Base-by-base conservation (phyloP, 1,140 invertebrate genomes). In the Drosophila sechellia region DNA sequence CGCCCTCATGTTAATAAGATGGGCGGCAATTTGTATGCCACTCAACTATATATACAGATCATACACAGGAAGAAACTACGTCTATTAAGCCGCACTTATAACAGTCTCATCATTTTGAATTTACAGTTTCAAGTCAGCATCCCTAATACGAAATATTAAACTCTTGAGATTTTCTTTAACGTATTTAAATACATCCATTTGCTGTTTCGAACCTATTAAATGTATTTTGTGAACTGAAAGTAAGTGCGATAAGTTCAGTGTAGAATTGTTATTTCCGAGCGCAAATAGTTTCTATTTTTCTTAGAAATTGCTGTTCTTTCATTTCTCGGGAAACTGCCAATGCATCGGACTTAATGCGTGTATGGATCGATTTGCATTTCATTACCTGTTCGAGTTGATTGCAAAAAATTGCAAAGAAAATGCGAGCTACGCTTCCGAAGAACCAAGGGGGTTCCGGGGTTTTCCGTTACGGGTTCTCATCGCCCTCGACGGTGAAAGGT, bases 341-440 rank as follows among this genome's bases (percentile, higher is more conserved):
- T 69, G 66, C 43, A 57, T 71, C 35, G 39, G 39, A 57, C 54
- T 46, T 61, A 84, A 75, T 59, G 70, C 80, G 64, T 71, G 65
- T 78, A 63, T 66, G 57, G 15, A 71, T 81, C 78, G 74, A 86
- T 86, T 86, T 86, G 69, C 81, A 86, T 86, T 81, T 86, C 78
- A 86, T 75, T 75, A 71, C 55, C 59, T 66, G 58, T 59, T 73
- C 66, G 39, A 71, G 56, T 59, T 79, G 76, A 70, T 75, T 69
- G 66, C 71, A 72, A 66, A 43, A 48, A 63, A 58, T 59, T 20
- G 8, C 11, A 11, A 55, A 34, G 40, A 60, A 64, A 57, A 49
- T 58, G 27, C 15, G 10, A 74, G 15, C 15, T 15, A 61, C 39
- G 37, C 27, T 42, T 20, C 4, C 17, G 5, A 6, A 22, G 34